Base-by-base conservation (phyloP, 1,140 invertebrate species). In the Galendromus occidentalis region DNA sequence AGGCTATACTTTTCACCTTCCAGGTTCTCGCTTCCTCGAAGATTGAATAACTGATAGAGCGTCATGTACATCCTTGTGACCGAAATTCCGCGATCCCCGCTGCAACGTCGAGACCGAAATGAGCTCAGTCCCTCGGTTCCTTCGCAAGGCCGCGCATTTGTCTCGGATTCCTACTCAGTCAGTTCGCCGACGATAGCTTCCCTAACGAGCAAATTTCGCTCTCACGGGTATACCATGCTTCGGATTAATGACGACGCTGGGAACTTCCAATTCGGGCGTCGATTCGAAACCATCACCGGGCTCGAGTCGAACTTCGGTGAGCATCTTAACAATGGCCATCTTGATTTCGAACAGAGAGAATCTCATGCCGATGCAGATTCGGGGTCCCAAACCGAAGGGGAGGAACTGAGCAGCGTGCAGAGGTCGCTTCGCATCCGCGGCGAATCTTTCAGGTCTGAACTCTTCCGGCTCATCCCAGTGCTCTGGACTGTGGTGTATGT, bases 381-480 rank as follows among this genome's bases (percentile, higher is more conserved):
- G 65, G 6, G 77, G 78, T 20, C 78, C 78, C 18, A 69, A 66
- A 1, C 78, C 78, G 68, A 79, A 79, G 1, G 78, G 75, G 1
- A 76, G 28, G 67, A 71, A 79, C 2, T 68, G 66, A 12, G 70
- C 70, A 0, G 72, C 69, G 18, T 73, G 41, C 45, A 69, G 39
- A 7, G 65, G 67, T 12, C 68, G 63, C 44, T 68, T 65, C 14
- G 68, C 66, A 41, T 65, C 70, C 55, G 45, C n/a, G 29, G 7
- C 2, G 39, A 70, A 85, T 65, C 83, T 73, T 42, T 79, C 75
- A 0, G 77, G 77, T 67, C 75, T 69, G 69, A 79, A 79, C 66
- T 66, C 69, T 5, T 73, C 66, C 2, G 77, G 77, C 18, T 77
- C 70, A 7, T 73, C 69, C 75, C 75, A 79, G 39, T 72, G 66